Base-by-base conservation (phyloP, 1,140 invertebrate genomes). In the Parapsyche elsis region DNA sequence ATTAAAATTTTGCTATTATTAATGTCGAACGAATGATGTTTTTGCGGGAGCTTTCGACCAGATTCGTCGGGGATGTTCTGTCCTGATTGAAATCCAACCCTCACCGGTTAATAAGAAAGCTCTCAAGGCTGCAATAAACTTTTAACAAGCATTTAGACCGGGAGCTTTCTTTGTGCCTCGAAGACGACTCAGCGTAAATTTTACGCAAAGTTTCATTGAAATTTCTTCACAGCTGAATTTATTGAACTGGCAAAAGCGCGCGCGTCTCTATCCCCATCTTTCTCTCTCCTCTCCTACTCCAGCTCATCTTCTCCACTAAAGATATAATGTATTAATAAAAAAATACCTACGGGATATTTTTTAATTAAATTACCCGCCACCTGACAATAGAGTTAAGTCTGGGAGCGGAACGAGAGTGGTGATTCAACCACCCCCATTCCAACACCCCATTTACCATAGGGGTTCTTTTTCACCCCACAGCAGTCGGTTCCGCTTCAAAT, bases 321-420 rank as follows among this genome's bases (percentile, higher is more conserved):
- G 30, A 38, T 38, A 38, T 38, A n/a, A n/a, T n/a, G n/a, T n/a
- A 38, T 38, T 38, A 38, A 38, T 38, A 38, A 38, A 79, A 79
- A 79, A 79, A 59, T 73, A 79, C 73, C 78, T 71, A 79, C 78
- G 78, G 78, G 78, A 79, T 79, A 38, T 79, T 79, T 79, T 76
- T 79, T 79, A 79, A 79, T 79, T 79, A 79, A 79, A 73, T 74
- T 73, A 67, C 57, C 26, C 76, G 26, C 57, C 24, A 67, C 24
- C 57, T 79, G 78, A 79, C 78, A 79, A 79, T 73, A 79, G 78
- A 71, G 9, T 19, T 23, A 26, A 79, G 70, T 73, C 59, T 26
- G 67, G 19, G 78, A 53, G 16, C 10, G 64, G 24, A 16, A 21
- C 24, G n/a, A 5, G 64, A 16, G 9, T n/a, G 59, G 7, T 64